phyloP scores from a whole-genome alignment of 64 coral and sea anemone species.

The Stichodactyla helianthus region DNA sequence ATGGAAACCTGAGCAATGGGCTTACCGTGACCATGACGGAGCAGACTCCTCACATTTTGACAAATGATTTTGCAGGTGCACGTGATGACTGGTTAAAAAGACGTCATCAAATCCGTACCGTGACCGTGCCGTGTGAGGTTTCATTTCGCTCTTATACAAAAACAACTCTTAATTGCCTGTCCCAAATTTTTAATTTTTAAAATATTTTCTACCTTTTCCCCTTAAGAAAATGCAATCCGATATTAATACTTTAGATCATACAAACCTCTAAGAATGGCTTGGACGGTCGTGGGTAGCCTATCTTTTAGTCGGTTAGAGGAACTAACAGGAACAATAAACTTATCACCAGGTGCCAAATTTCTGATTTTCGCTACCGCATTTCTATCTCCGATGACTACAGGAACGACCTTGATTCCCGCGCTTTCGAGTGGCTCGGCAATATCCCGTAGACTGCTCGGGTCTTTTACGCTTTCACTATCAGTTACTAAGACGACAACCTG shows the following conservation, averaged over 20 bases:
- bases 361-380: constrained; percentile 33
- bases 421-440: constrained; percentile 29
- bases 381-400: constrained; percentile 38
- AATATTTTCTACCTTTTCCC: too few relatives aligned
- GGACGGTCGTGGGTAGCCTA: constrained; percentile 23
- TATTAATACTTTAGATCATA: background rate
- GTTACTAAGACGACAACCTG: constrained; percentile 47
- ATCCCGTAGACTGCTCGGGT: constrained; percentile 11
- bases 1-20: too few relatives aligned
- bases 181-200: too few relatives aligned
- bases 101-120: too few relatives aligned
- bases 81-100: too few relatives aligned
- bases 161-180: too few relatives aligned
- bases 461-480: constrained; percentile 42
- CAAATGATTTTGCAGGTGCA: too few relatives aligned
- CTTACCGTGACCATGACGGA: too few relatives aligned
- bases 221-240: background rate
- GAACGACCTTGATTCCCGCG: constrained; percentile 47
- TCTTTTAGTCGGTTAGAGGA: constrained; percentile 30
- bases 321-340: constrained; percentile 37
- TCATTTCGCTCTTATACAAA: too few relatives aligned
- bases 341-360: constrained; percentile 24
- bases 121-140: too few relatives aligned
- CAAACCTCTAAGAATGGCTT: constrained; percentile 42
- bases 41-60: too few relatives aligned